A percentile compares a stretch with the other conserved stretches of the same genome.
Conservation (phyloP, 2,888 invertebrate genomes). For the Amphipoea oculea region DNA sequence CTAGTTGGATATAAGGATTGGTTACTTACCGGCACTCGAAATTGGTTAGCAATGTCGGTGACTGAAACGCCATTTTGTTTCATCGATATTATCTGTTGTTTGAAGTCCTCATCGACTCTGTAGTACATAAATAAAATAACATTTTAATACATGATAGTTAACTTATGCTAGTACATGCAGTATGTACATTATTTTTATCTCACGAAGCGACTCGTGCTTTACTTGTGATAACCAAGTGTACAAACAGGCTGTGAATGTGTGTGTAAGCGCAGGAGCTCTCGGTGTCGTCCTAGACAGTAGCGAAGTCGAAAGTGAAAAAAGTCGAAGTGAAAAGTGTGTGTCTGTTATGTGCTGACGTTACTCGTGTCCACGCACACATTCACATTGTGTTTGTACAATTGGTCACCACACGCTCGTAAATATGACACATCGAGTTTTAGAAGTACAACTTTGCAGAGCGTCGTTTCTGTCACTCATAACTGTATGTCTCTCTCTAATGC, state of each 20-base stretch:
- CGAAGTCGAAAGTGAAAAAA: no score
- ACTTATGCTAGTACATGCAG: background rate
- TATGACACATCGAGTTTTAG: background rate
- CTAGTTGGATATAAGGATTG: background rate
- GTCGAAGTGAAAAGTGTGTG: no score
- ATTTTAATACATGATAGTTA: background rate
- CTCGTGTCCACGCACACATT: no score
- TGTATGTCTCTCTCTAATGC: background rate
- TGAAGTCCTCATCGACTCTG: slow-evolving; percentile 36
- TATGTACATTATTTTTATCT: background rate
- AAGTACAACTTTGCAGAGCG: background rate
- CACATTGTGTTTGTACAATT: no score
- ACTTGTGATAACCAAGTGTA: background rate
- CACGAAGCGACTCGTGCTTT: background rate
- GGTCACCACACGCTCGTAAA: background rate
- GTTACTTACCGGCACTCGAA: slow-evolving; percentile 26
- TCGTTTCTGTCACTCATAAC: background rate
- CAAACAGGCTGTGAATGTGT: background rate
- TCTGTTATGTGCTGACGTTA: no score
- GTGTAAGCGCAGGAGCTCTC: no score
- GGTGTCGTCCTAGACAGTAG: no score
- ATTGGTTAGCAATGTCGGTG: slow-evolving; percentile 43
- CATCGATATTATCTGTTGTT: slow-evolving; percentile 39
- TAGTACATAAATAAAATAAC: background rate
- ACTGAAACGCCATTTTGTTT: slow-evolving; percentile 43